Evolutionary conservation across 2,113 vertebrate genomes (phyloP).

Genomic region (Lepidothrix coronata): DNA sequence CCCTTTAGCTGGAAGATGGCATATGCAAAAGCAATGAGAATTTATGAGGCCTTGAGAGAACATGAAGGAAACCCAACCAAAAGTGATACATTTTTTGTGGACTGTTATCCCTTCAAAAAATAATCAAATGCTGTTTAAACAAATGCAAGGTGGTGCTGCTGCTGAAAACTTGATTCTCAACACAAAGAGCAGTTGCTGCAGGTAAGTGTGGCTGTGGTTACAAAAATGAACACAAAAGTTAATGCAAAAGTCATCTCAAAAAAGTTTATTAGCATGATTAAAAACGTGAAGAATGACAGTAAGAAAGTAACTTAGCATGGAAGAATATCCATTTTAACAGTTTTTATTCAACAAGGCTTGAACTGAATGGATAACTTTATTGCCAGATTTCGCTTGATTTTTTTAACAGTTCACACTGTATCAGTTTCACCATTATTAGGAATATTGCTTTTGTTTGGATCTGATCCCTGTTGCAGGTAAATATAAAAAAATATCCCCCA

Average conservation of each 20-base stretch:
- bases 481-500: constrained; percentile 77
- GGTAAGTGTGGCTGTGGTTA: neutral
- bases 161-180: neutral
- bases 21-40: constrained; percentile 2
- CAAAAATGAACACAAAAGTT: constrained; percentile 57
- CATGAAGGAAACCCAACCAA: neutral
- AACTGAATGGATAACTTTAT: constrained; percentile 64
- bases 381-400: constrained; percentile 60
- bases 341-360: constrained; percentile 55
- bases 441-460: constrained; percentile 69
- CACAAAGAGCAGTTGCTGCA: neutral
- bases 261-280: constrained; percentile 84
- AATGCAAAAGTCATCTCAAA: constrained; percentile 73
- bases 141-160: neutral
- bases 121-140: neutral
- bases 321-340: constrained; percentile 71
- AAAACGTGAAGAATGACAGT: constrained; percentile 78
- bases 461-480: constrained; percentile 64
- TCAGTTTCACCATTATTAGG: constrained; percentile 9
- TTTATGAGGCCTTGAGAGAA: constrained; percentile 8
- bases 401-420: constrained; percentile 47
- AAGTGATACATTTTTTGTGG: neutral
- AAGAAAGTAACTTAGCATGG: constrained; percentile 68
- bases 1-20: neutral
- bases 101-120: neutral